Percentiles rank a stretch among this genome's conserved stretches.
phyloP scores from a whole-genome alignment of 2,888 invertebrate species.

The Ochropleura leucogaster region DNA sequence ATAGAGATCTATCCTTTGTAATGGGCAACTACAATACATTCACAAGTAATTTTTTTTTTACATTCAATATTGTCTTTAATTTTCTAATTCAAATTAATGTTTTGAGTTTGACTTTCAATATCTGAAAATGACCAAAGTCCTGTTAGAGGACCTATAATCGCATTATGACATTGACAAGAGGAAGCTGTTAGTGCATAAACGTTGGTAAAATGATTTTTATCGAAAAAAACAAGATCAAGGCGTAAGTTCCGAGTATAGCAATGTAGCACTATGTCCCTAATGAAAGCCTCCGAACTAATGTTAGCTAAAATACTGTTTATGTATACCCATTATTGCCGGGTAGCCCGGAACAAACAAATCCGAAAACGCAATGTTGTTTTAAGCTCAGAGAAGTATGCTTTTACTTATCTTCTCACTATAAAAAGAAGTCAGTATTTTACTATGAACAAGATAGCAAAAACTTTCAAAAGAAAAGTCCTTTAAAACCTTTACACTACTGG shows the following conservation, averaged over 20 bases:
- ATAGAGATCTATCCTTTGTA: no score
- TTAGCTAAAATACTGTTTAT: slow-evolving; percentile 23
- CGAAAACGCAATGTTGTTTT: slow-evolving; percentile 13
- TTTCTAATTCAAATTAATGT: no score
- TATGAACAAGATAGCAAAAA: not conserved
- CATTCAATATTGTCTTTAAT: no score
- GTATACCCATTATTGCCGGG: slow-evolving; percentile 27
- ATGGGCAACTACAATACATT: no score
- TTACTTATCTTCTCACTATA: not conserved
- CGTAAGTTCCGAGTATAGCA: not conserved
- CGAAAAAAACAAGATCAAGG: not conserved
- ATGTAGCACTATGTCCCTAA: not conserved
- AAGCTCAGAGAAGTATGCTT: not conserved
- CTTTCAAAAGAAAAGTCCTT: not conserved
- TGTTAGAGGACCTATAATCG: not conserved
- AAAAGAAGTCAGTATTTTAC: not conserved
- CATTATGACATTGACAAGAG: not conserved
- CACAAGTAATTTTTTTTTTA: no score
- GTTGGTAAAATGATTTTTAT: not conserved
- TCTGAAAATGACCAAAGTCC: not conserved
- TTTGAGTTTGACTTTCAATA: no score
- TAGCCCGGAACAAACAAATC: slow-evolving; percentile 17
- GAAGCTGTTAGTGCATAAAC: not conserved
- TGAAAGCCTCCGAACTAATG: not conserved
- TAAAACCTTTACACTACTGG: not conserved